Conservation (phyloP, 2,888 invertebrate genomes). For the Steromphala cineraria region DNA sequence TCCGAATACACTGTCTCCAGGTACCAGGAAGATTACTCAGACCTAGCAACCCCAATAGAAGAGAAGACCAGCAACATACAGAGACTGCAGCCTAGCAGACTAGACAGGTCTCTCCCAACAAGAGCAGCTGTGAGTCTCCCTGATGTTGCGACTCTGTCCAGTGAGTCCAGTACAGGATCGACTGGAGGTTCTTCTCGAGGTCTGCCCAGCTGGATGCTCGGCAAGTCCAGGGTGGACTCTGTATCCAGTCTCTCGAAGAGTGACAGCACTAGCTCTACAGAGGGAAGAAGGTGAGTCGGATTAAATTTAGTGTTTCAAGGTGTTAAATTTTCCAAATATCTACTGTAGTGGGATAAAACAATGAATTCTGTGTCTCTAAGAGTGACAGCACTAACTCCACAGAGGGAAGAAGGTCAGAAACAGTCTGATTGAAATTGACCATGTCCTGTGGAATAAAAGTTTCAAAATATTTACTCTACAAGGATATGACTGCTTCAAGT, state of each 20-base stretch:
- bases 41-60: slow-evolving; percentile 33
- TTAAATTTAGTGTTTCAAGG: no score
- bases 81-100: slow-evolving; percentile 24
- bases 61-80: slow-evolving; percentile 37
- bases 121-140: not conserved
- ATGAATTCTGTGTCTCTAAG: no score
- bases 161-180: not conserved
- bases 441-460: no score
- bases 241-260: slow-evolving; percentile 25
- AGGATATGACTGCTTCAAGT: no score
- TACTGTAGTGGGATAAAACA: no score
- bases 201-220: slow-evolving; percentile 53
- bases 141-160: not conserved
- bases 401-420: no score
- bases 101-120: not conserved
- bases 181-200: slow-evolving; percentile 21
- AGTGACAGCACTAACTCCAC: no score
- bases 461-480: no score
- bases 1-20: not conserved
- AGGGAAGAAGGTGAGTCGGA: slow-evolving; percentile 11
- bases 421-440: no score
- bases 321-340: no score
- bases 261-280: slow-evolving; percentile 19
- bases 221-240: slow-evolving; percentile 21
- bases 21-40: slow-evolving; percentile 30